Percentiles rank a stretch among this genome's conserved stretches.
phyloP scores from a whole-genome alignment of 2,797 vertebrate species.

The Poeciliopsis turneri region DNA sequence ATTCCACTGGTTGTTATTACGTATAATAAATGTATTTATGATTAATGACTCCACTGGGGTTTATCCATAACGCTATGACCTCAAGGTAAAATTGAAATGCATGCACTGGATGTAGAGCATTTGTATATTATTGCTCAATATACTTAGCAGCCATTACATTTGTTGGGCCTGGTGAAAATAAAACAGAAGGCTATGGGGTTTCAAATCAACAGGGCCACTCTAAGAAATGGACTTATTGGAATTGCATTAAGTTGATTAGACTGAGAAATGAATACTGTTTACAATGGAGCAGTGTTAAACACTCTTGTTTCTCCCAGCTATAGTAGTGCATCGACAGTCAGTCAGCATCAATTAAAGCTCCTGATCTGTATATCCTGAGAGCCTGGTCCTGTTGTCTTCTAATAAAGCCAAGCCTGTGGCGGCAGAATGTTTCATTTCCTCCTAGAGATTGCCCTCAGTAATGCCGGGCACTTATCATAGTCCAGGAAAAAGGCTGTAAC shows the following conservation, averaged over 20 bases:
- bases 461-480: slow-evolving; percentile 75
- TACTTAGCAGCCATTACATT: slow-evolving; percentile 80
- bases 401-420: slow-evolving; percentile 75
- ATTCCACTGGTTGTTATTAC: slow-evolving; percentile 64
- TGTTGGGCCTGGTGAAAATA: slow-evolving; percentile 75
- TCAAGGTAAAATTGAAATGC: slow-evolving; percentile 79
- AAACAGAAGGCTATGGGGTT: slow-evolving; percentile 68
- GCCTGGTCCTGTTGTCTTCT: slow-evolving; percentile 76
- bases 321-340: slow-evolving; percentile 69
- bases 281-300: slow-evolving; percentile 73
- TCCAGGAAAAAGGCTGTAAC: slow-evolving; percentile 64
- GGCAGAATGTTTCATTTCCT: slow-evolving; percentile 81
- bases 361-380: slow-evolving; percentile 75
- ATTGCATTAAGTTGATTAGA: slow-evolving; percentile 80
- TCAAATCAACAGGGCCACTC: slow-evolving; percentile 78
- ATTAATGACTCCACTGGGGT: slow-evolving; percentile 74
- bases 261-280: slow-evolving; percentile 75
- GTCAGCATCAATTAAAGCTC: slow-evolving; percentile 80
- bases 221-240: slow-evolving; percentile 79
- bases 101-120: slow-evolving; percentile 75
- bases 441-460: slow-evolving; percentile 76
- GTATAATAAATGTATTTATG: slow-evolving; percentile 68
- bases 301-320: slow-evolving; percentile 68
- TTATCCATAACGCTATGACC: slow-evolving; percentile 71
- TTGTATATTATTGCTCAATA: slow-evolving; percentile 78